A percentile compares a stretch with the other conserved stretches of the same genome.
phyloP scores from a whole-genome alignment of 2,113 vertebrate species.

The Larimichthys crocea region DNA sequence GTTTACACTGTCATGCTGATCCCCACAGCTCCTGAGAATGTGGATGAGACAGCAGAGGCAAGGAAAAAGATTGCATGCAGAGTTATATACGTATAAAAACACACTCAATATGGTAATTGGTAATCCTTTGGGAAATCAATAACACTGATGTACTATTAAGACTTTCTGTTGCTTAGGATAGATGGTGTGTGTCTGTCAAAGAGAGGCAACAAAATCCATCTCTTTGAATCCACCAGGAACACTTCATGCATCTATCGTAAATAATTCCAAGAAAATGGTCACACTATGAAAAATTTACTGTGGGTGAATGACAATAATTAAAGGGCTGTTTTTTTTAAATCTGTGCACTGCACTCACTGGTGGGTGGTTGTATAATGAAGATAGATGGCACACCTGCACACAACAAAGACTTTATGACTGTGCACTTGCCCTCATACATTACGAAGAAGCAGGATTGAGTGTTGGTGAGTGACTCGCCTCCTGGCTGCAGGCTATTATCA shows the following conservation, averaged over 20 bases:
- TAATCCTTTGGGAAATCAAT: constrained; percentile 19
- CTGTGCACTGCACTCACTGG: constrained; percentile 12
- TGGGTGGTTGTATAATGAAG: constrained; percentile 53
- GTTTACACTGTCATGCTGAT: constrained; percentile 67
- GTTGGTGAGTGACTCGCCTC: constrained; percentile 42
- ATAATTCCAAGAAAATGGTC: constrained; percentile 19
- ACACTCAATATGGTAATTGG: not conserved
- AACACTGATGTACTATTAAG: not conserved
- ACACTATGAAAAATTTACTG: constrained; percentile 29
- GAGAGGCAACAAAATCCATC: not conserved
- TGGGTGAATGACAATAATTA: constrained; percentile 27
- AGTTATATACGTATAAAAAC: not conserved
- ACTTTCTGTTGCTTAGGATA: constrained; percentile 18
- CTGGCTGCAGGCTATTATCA: constrained; percentile 54
- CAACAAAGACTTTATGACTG: constrained; percentile 47
- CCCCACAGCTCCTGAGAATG: constrained; percentile 33
- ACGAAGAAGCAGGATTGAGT: constrained; percentile 23
- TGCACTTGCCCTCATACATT: constrained; percentile 52
- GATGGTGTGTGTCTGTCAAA: not conserved
- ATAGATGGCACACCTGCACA: constrained; percentile 47
- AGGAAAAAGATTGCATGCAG: constrained; percentile 7
- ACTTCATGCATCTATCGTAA: constrained; percentile 15
- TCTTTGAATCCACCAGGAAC: constrained; percentile 18
- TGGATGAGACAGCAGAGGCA: constrained; percentile 51
- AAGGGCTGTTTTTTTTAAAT: constrained; percentile 6